These are phyloP conservation scores for Sebastes trivittatus DNA, from an alignment of 2,797 vertebrate species.

Conservation along the genomic window DNA sequence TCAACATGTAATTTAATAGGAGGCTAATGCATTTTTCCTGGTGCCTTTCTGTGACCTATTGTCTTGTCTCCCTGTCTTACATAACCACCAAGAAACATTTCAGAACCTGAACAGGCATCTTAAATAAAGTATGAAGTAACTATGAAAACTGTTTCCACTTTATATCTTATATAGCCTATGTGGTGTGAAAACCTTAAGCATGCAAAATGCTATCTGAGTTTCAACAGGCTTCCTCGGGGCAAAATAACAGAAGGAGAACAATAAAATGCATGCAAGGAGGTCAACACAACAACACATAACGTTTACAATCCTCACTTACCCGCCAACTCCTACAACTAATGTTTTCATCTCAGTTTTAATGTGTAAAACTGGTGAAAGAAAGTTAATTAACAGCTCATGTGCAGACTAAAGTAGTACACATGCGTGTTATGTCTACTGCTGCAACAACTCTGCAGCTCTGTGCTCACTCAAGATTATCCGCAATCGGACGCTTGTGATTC, in stretches of 20 bases:
- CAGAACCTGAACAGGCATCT: neutral
- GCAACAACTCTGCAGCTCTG: neutral
- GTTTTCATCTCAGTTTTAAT: constrained; percentile 79
- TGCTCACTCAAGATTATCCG: constrained; percentile 16
- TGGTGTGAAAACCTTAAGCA: neutral
- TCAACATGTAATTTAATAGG: neutral
- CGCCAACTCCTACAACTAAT: constrained; percentile 89
- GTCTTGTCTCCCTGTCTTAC: neutral
- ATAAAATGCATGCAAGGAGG: neutral
- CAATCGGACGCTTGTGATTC: constrained; percentile 35
- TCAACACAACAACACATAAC: neutral
- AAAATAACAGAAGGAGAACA: neutral
- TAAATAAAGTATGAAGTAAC: neutral
- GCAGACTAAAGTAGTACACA: neutral
- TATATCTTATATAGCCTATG: neutral
- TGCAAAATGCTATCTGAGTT: neutral
- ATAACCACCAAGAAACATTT: neutral
- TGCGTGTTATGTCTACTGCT: accelerated
- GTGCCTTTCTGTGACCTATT: neutral
- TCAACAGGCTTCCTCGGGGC: neutral
- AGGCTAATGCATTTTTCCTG: neutral
- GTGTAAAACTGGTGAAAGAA: neutral
- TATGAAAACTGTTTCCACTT: neutral
- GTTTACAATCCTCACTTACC: constrained; percentile 74
- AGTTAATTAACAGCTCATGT: neutral